Evolutionary conservation across 1,140 invertebrate genomes (phyloP).

Genomic region (silkworm (Bombyx mori)): DNA sequence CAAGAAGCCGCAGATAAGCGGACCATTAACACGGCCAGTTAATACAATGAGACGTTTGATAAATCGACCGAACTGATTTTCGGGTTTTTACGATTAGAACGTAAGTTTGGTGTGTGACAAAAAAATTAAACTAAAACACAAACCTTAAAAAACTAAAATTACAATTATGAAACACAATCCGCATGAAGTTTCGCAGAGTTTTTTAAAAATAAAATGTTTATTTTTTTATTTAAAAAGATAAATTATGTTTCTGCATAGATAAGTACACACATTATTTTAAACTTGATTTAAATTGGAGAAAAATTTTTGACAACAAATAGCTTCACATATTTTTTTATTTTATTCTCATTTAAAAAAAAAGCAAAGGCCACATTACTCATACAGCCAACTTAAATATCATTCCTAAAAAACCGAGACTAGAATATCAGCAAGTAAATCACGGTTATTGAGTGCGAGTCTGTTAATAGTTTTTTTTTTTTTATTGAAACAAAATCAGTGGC

Average conservation of each 20-base stretch:
- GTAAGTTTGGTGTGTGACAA: no score
- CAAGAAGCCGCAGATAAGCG: conserved; percentile 31
- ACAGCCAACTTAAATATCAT: background rate
- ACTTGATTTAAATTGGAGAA: no score
- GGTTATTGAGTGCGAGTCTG: conserved; percentile 17
- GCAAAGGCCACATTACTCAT: background rate
- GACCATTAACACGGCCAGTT: conserved; percentile 47
- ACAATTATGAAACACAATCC: no score
- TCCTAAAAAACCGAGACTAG: conserved; percentile 12
- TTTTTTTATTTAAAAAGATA: no score
- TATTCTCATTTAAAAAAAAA: background rate
- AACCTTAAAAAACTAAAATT: no score
- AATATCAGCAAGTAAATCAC: conserved; percentile 28
- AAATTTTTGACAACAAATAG: no score
- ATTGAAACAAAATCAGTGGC: conserved; percentile 42
- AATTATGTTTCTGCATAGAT: no score
- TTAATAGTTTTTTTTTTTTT: conserved; percentile 22
- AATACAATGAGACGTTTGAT: conserved; percentile 46
- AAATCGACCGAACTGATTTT: conserved; percentile 23
- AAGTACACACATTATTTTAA: no score
- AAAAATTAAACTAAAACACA: no score
- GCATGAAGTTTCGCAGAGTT: no score
- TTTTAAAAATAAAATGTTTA: no score
- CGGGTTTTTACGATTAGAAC: background rate
- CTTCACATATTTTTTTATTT: background rate